These are phyloP conservation scores for Drosophila sproati DNA, from an alignment of 1,140 invertebrate genomes.

Conservation along the genomic window DNA sequence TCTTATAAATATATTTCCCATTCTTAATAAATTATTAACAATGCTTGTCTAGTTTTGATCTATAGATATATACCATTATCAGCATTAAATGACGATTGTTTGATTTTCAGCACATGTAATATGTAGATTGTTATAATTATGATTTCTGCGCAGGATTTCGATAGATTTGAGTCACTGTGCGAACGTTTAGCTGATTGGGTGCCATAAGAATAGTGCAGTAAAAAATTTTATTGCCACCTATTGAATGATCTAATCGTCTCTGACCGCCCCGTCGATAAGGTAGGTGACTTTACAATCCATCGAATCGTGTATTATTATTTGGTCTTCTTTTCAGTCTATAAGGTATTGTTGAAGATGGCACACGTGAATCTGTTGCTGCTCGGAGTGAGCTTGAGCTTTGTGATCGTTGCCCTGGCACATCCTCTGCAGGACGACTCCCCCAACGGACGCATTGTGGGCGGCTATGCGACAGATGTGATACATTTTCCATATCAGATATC, in stretches of 20 bases:
- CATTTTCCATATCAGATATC: constrained; percentile 73
- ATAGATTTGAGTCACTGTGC: not conserved
- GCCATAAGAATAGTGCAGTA: not conserved
- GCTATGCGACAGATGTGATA: constrained; percentile 47
- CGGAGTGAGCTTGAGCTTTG: constrained; percentile 7
- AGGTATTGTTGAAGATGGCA: constrained; percentile 40
- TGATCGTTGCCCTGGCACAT: constrained; percentile 13
- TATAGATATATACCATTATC: too few relatives aligned
- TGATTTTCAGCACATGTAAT: too few relatives aligned
- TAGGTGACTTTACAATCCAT: constrained; percentile 39
- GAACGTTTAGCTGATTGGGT: not conserved
- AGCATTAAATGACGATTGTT: too few relatives aligned
- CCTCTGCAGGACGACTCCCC: constrained; percentile 42
- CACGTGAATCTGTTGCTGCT: constrained; percentile 34
- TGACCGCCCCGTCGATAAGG: constrained; percentile 62
- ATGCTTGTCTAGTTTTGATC: too few relatives aligned
- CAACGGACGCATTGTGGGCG: constrained; percentile 72
- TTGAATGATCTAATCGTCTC: constrained; percentile 22
- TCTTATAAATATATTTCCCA: too few relatives aligned
- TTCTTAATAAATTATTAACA: too few relatives aligned
- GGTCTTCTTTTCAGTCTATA: constrained; percentile 24
- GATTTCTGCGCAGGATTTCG: not conserved
- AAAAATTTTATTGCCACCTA: constrained; percentile 53
- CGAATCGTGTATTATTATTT: not conserved
- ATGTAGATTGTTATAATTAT: too few relatives aligned